Base-by-base conservation (phyloP, 1,140 invertebrate species). In the Musca vetustissima region DNA sequence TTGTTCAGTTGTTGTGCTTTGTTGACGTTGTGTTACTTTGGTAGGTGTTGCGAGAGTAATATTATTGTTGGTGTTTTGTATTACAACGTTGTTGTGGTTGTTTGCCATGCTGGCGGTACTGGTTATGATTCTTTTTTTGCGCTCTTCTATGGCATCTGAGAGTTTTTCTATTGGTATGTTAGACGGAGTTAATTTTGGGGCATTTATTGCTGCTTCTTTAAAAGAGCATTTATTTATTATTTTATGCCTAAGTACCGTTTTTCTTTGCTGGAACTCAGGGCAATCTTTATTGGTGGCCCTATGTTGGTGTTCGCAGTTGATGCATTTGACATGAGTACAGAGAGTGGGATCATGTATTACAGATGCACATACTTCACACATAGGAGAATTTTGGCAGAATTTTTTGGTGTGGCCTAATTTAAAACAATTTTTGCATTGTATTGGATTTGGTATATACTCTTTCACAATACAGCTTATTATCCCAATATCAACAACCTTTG, bases 361-460 rank as follows among this genome's bases (percentile, higher is more conserved):
- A n/a, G 25, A 25, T 28, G 22, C 13, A 57, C 53, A 57, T 11
- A 24, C 24, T 4, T 57, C 24, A 4, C 53, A 57, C 28, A 14
- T 57, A 28, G 52, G 11, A 11, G 7, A 2, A 19, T 22, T 24
- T 22, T 55, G 21, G 22, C 52, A 55, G 7, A 24, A 15, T 55
- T 32, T 59, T 9, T 32, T 28, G 1, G 55, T 59, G n/a, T 59
- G 55, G 14, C 25, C 55, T n/a, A 59, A 32, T n/a, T 59, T 59
- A 24, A 59, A 59, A 17, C 55, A 59, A n/a, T 28, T 59, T 28
- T 59, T 59, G 14, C 25, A 59, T 59, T 59, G 55, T 21, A 57
- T 28, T 57, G 53, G 53, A 28, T 57, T 28, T 9, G 53, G 22
- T 4, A 59, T 59, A 59, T 28, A 59, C 17, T 1, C n/a, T 59